Evolutionary conservation across 2,888 invertebrate genomes (phyloP), one percentile per base, ranked within the genome.

Genomic region (Rhingia campestris): DNA sequence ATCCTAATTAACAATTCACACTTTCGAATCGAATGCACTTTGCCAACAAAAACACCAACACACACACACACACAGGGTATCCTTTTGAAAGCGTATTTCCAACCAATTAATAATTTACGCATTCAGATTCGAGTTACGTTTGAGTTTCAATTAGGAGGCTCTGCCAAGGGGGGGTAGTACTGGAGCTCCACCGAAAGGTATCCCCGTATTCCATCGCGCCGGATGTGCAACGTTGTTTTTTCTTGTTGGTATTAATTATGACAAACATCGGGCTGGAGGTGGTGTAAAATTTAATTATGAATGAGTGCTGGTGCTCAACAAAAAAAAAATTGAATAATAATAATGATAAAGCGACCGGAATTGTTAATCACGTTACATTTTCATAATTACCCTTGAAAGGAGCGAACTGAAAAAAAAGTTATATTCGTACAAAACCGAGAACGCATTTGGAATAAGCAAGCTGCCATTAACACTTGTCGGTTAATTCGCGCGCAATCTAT

Each of bases 321-420:
- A 39, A 59, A 67, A 41, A 66, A 45, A 53, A 33, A 12, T 59
- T 56, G 1, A 22, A 22, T 22, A 22, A 22, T 22, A 1, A 22
- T 22, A 22, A 22, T 22, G 49, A 74, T 63, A 63, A 70, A 74
- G 56, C 51, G 56, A 53, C 69, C 43, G 53, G 70, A 66, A 81
- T 75, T 81, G 54, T 81, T 81, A 81, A 81, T 81, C 61, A 64
- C 76, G 76, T 81, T 81, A 56, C 69, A 75, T 75, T 81, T 81
- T 75, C 70, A 75, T 81, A 81, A 76, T 81, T 81, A 81, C 76
- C 76, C 70, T 70, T 76, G 72, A 81, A 66, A 66, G 61, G 64
- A 56, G 66, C 54, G 47, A 66, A 45, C 72, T 58, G 32, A 39
- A 35, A 56, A 49, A 45, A 3, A 32, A 39, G 33, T 35, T 7